Conservation (phyloP, 2,797 vertebrate species). For the Pseudopleuronectes americanus region DNA sequence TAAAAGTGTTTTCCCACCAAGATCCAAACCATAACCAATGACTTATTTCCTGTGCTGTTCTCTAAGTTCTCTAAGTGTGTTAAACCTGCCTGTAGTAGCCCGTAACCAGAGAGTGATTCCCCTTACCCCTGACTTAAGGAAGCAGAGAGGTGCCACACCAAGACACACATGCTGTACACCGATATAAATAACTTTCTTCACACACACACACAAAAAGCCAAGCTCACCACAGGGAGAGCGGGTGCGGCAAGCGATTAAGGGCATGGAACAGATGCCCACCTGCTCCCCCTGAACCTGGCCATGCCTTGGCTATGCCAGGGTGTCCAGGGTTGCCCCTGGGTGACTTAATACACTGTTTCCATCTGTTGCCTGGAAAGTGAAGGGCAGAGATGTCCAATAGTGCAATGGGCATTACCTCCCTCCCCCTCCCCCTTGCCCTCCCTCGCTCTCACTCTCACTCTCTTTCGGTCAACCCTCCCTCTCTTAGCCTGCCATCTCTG, state of each 20-base stretch:
- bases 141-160: slow-evolving; percentile 54
- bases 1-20: too few species aligned
- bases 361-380: slow-evolving; percentile 87
- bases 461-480: slow-evolving; percentile 37
- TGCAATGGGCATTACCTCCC: slow-evolving; percentile 58
- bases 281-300: slow-evolving; percentile 84
- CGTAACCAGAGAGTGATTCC: slow-evolving; percentile 49
- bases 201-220: slow-evolving; percentile 64
- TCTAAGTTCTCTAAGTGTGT: neutral
- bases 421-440: slow-evolving; percentile 1
- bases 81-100: neutral
- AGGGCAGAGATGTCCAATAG: slow-evolving; percentile 80
- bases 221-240: slow-evolving; percentile 77
- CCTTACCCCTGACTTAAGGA: slow-evolving; percentile 49
- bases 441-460: slow-evolving; percentile 11
- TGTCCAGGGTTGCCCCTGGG: slow-evolving; percentile 82
- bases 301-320: slow-evolving; percentile 77
- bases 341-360: slow-evolving; percentile 85
- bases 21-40: too few species aligned
- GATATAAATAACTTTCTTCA: slow-evolving; percentile 62
- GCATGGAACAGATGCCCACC: slow-evolving; percentile 87
- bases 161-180: slow-evolving; percentile 53
- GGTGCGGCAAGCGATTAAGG: slow-evolving; percentile 82
- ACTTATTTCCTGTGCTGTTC: neutral
- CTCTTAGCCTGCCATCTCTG: slow-evolving; percentile 41